A percentile compares a stretch with the other conserved stretches of the same genome.
Evolutionary conservation across 2,797 vertebrate genomes (phyloP).

Genomic region (Anniella stebbinsi): DNA sequence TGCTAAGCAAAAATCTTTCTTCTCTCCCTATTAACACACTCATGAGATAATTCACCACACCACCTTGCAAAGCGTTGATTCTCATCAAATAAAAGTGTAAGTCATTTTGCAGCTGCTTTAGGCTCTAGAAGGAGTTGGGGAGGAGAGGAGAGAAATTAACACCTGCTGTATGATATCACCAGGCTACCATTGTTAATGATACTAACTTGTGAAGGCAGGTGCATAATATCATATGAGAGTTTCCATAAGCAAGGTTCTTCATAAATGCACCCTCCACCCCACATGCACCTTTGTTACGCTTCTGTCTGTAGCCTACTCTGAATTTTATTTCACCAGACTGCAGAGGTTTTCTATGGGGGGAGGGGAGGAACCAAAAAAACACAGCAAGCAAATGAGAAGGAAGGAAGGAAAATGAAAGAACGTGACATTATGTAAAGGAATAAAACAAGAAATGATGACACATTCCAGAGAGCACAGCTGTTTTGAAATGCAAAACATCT

Average conservation of each 20-base stretch:
- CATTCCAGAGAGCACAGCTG: conserved; percentile 74
- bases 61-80: conserved; percentile 68
- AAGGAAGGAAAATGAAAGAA: conserved; percentile 46
- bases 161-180: conserved; percentile 75
- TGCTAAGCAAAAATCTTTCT: not conserved
- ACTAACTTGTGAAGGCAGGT: conserved; percentile 64
- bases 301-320: conserved; percentile 65
- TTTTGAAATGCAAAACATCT: conserved; percentile 69
- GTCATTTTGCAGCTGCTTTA: conserved; percentile 72
- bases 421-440: conserved; percentile 68
- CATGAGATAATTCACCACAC: conserved; percentile 65
- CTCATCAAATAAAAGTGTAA: conserved; percentile 71
- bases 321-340: conserved; percentile 60
- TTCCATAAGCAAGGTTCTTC: conserved; percentile 58
- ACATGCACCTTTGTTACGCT: conserved; percentile 42
- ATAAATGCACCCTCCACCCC: conserved; percentile 47
- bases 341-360: conserved; percentile 55
- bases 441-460: conserved; percentile 63
- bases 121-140: conserved; percentile 49
- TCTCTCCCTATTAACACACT: conserved; percentile 43
- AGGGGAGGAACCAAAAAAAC: not conserved
- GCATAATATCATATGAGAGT: conserved; percentile 69
- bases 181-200: conserved; percentile 67
- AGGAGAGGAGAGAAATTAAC: conserved; percentile 31
- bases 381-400: conserved; percentile 60